Conservation (phyloP, 2,888 invertebrate genomes). For the Mylabris sibirica region DNA sequence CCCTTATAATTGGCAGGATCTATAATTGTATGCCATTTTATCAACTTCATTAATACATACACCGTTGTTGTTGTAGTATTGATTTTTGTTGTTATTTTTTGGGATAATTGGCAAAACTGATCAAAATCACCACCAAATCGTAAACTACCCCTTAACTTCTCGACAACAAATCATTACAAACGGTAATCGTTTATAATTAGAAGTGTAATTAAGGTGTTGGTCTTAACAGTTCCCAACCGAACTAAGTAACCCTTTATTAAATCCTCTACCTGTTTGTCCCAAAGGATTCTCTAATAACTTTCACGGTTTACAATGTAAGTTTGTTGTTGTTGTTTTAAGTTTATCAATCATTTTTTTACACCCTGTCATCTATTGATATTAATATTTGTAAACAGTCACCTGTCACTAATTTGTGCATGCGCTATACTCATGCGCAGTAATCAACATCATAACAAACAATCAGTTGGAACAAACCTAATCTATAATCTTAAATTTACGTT, state of each 20-base stretch:
- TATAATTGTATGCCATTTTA: conserved; percentile 26
- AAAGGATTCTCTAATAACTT: background rate
- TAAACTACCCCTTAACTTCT: background rate
- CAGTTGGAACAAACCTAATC: background rate
- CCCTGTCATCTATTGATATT: too few species aligned
- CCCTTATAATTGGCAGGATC: conserved; percentile 13
- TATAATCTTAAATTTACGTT: background rate
- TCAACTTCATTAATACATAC: conserved; percentile 27
- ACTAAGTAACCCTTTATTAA: background rate
- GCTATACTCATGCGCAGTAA: too few species aligned
- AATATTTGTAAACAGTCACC: too few species aligned
- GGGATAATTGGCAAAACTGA: background rate
- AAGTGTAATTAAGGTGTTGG: conserved; percentile 27
- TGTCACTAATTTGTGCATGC: too few species aligned
- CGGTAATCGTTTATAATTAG: conserved; percentile 34
- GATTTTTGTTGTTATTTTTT: background rate
- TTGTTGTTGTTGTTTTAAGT: background rate
- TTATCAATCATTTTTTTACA: background rate
- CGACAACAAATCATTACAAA: conserved; percentile 31
- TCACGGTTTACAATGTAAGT: background rate
- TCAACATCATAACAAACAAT: too few species aligned
- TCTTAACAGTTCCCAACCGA: background rate
- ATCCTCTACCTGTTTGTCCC: background rate
- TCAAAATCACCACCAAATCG: too few species aligned
- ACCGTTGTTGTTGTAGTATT: background rate